These are phyloP conservation scores for Chymomyza procnemis DNA, from an alignment of 2,888 invertebrate species.

Conservation along the genomic window DNA sequence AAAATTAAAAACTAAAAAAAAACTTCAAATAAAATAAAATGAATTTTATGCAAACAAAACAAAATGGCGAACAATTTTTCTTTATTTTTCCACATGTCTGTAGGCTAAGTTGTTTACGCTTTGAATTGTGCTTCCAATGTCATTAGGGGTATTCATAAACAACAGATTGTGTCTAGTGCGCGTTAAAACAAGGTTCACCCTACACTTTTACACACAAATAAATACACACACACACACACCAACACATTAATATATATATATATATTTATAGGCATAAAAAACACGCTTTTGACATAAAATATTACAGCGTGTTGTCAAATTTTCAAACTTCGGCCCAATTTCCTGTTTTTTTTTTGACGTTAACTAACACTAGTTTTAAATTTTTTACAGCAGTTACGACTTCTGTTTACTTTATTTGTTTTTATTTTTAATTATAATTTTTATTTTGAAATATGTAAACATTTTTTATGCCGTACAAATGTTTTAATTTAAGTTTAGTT, in stretches of 20 bases:
- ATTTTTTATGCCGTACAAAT: slow-evolving; percentile 31
- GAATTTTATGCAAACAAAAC: slow-evolving; percentile 29
- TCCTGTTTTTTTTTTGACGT: slow-evolving; percentile 67
- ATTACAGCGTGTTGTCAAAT: slow-evolving; percentile 46
- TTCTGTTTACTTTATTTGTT: slow-evolving; percentile 19
- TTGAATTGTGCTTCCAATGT: slow-evolving; percentile 77
- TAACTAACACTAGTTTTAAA: slow-evolving; percentile 27
- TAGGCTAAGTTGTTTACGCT: slow-evolving; percentile 23
- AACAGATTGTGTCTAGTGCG: background rate
- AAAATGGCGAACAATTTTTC: slow-evolving; percentile 61
- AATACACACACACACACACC: slow-evolving; percentile 25
- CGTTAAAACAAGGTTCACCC: slow-evolving; percentile 19
- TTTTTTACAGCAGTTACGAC: background rate
- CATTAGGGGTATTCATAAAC: slow-evolving; percentile 59
- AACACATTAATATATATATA: too few species aligned
- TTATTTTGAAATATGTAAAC: slow-evolving; percentile 21
- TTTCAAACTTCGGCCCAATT: slow-evolving; percentile 77
- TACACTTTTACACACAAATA: slow-evolving; percentile 17
- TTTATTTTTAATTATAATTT: slow-evolving; percentile 8
- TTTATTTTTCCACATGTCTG: slow-evolving; percentile 52
- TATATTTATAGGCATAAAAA: background rate
- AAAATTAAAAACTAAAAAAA: slow-evolving; percentile 16
- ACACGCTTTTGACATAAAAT: slow-evolving; percentile 6
- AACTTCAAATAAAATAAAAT: slow-evolving; percentile 24
- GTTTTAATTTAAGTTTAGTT: slow-evolving; percentile 26